Conservation (phyloP, 2,797 vertebrate species). For the Antrozous pallidus region DNA sequence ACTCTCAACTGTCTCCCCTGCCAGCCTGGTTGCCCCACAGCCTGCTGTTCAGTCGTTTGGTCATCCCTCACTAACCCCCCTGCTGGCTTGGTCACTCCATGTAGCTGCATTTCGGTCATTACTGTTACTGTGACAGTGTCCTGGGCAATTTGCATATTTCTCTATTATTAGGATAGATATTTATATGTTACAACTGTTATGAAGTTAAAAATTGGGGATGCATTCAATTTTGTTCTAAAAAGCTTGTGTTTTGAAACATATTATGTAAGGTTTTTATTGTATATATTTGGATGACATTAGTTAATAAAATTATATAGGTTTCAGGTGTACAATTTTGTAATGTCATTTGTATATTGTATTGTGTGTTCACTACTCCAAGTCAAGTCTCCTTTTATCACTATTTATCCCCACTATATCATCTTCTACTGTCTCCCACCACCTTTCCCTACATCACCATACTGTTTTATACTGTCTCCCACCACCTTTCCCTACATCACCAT, state of each 20-base stretch:
- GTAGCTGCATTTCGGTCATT: too few species aligned
- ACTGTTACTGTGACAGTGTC: too few species aligned
- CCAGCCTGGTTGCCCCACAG: too few species aligned
- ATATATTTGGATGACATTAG: background rate
- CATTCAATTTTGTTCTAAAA: background rate
- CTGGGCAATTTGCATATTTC: too few species aligned
- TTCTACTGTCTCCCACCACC: rapidly evolving
- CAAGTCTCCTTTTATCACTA: background rate
- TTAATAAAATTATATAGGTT: background rate
- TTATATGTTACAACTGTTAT: background rate
- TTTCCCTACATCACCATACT: background rate
- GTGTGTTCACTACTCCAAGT: background rate
- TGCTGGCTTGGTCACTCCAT: too few species aligned
- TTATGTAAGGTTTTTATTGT: background rate
- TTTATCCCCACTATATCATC: background rate
- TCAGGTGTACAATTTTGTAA: background rate
- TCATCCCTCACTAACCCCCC: too few species aligned
- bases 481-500: background rate
- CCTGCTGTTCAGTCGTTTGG: too few species aligned
- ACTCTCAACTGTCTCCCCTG: too few species aligned
- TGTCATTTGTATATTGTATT: background rate
- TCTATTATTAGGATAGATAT: too few species aligned
- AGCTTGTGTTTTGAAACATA: background rate
- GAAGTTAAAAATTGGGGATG: background rate
- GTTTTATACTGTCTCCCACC: background rate